A percentile compares a stretch with the other conserved stretches of the same genome.
Conservation (phyloP, 2,888 invertebrate species). For the Dichetophora obliterata region DNA sequence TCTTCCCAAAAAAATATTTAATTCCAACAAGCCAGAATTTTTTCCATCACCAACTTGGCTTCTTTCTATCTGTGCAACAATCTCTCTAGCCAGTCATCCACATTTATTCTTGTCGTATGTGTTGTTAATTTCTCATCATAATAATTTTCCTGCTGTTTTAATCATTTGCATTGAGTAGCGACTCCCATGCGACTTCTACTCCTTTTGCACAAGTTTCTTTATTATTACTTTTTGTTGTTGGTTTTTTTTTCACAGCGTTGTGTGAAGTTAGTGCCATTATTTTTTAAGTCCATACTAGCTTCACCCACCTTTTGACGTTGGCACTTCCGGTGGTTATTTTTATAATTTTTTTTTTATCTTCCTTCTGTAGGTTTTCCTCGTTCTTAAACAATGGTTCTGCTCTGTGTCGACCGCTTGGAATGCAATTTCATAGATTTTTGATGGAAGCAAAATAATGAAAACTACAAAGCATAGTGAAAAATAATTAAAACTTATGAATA, state of each 20-base stretch:
- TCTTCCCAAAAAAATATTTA: not conserved
- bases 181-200: constrained; percentile 21
- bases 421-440: too few species aligned
- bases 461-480: too few species aligned
- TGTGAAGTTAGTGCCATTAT: not conserved
- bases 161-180: constrained; percentile 14
- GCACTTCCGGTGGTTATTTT: too few species aligned
- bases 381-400: too few species aligned
- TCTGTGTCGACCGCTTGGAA: too few species aligned
- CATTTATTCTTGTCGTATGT: not conserved
- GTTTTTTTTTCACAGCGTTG: not conserved
- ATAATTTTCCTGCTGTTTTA: constrained; percentile 58
- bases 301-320: too few species aligned
- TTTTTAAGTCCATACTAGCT: not conserved
- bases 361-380: too few species aligned
- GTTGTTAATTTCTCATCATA: constrained; percentile 57
- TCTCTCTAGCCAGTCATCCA: not conserved
- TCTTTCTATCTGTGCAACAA: not conserved
- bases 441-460: too few species aligned
- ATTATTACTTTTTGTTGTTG: not conserved
- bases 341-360: too few species aligned
- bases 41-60: not conserved
- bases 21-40: not conserved
- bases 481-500: too few species aligned
- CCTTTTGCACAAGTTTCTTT: not conserved